Percentiles rank a stretch among this genome's conserved stretches.
These are phyloP conservation scores for Premnoplex brunnescens DNA, from an alignment of 2,797 vertebrate species.

Conservation along the genomic window DNA sequence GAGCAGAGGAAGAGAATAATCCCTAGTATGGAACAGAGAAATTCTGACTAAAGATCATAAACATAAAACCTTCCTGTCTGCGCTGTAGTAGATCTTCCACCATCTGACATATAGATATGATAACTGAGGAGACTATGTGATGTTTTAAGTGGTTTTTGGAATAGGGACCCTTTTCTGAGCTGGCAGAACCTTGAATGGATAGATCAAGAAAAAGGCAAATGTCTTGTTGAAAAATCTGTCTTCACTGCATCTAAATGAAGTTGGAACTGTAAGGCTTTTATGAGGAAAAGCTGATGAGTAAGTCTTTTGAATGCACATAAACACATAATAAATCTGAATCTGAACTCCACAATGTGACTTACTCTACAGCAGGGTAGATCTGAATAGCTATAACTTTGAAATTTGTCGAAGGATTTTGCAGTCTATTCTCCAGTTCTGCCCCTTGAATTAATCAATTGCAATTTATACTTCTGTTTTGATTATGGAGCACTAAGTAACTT, in stretches of 20 bases:
- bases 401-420: conserved; percentile 1
- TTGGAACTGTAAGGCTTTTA: neutral
- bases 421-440: neutral
- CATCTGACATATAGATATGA: neutral
- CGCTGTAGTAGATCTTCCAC: neutral
- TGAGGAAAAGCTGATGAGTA: conserved; percentile 24
- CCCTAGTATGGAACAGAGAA: neutral
- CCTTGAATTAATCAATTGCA: conserved; percentile 13
- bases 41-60: neutral
- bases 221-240: neutral
- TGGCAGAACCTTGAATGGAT: neutral
- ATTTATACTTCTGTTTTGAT: neutral
- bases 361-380: neutral
- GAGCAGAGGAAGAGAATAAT: neutral
- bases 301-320: neutral
- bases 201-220: neutral
- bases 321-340: conserved; percentile 1
- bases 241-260: neutral
- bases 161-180: neutral
- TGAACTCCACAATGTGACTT: neutral
- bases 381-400: conserved; percentile 20
- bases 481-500: neutral
- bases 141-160: neutral
- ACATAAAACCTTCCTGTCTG: neutral
- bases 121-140: neutral